Evolutionary conservation across 2,888 invertebrate species (phyloP), one percentile per base, ranked within the genome.

Genomic region (Dioctria rufipes): DNA sequence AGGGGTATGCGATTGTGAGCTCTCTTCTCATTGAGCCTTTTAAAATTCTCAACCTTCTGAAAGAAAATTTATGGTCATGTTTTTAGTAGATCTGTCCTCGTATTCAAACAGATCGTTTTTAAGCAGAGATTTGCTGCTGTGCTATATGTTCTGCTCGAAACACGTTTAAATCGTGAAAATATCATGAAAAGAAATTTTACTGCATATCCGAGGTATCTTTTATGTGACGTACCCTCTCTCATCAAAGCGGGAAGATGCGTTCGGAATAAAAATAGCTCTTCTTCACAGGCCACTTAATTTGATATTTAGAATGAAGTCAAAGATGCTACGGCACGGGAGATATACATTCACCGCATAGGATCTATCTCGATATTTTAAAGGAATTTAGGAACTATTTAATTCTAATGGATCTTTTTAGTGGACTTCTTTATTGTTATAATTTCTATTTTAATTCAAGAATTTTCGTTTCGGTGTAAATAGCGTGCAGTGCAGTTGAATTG

Each of bases 201-300:
- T 73, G 43, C 60, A 73, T 43, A 58, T 73, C 13, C 60, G 73
- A 73, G 60, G 73, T 73, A 58, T 58, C 58, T 73, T 42, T 61
- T 58, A 58, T 25, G 25, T 25, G 25, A 25, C 2, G 25, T 25
- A 25, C 25, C 25, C 25, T 25, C 58, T 58, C 73, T 73, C 73
- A 73, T 73, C 73, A 73, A 60, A 73, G 73, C 42, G 60, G 42
- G 51, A 13, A 42, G 60, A 58, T 73, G 73, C 60, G 51, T 25
- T 58, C 5, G 60, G 54, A 78, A 78, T 61, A 66, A 61, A 79
- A 79, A 79, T 79, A 79, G 79, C 49, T 79, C 78, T 51, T n/a
- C 65, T 58, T 13, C 66, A 79, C 54, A 43, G 66, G 79, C 79
- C 79, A 79, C 79, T 79, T 79, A 79, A 79, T 79, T 79, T 66